Evolutionary conservation across 2,888 invertebrate species (phyloP).

Genomic region (Neoascia interrupta): DNA sequence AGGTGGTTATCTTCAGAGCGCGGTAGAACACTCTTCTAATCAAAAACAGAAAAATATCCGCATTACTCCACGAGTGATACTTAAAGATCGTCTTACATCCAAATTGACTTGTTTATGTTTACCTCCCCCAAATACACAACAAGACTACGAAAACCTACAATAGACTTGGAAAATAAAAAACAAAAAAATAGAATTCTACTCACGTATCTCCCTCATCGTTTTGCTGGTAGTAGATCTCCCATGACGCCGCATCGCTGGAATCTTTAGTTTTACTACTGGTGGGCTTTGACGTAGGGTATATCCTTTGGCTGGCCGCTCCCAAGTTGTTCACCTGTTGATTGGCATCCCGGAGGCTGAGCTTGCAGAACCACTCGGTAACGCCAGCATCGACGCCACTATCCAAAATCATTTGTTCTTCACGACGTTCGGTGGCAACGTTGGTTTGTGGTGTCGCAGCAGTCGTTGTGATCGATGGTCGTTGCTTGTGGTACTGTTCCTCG

Average conservation of each 20-base stretch:
- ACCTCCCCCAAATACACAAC: no score
- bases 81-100: no score
- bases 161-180: no score
- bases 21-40: no score
- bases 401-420: slow-evolving; percentile 80
- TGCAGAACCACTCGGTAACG: slow-evolving; percentile 84
- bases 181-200: slow-evolving; percentile 79
- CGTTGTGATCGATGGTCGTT: slow-evolving; percentile 41
- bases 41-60: no score
- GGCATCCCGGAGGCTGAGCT: slow-evolving; percentile 81
- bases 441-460: slow-evolving; percentile 67
- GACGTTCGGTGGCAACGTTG: slow-evolving; percentile 60
- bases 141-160: no score
- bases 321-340: slow-evolving; percentile 66
- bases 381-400: slow-evolving; percentile 85
- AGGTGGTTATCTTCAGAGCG: no score
- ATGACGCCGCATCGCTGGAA: slow-evolving; percentile 79
- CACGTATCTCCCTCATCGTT: slow-evolving; percentile 94
- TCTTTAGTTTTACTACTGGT: slow-evolving; percentile 13
- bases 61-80: no score
- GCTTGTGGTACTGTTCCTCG: slow-evolving; percentile 50
- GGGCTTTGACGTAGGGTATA: not conserved
- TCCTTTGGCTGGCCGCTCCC: slow-evolving; percentile 42
- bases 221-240: slow-evolving; percentile 87
- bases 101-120: no score